phyloP scores from a whole-genome alignment of 2,888 invertebrate genomes.

The Cryptocephalus primarius region DNA sequence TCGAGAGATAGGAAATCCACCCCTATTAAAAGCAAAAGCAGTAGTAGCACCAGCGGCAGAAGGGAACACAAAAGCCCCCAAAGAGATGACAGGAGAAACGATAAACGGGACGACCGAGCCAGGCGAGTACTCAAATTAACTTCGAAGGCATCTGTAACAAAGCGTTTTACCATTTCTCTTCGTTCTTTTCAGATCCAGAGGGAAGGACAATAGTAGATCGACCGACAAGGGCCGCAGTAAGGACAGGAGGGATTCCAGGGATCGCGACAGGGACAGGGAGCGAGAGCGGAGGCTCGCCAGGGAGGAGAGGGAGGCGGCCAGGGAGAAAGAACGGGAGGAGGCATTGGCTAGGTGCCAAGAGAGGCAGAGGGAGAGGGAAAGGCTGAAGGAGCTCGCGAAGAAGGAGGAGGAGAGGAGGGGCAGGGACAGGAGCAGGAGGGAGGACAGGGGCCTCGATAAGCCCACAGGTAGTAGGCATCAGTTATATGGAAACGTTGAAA shows the following conservation, averaged over 20 bases:
- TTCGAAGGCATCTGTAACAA: no score
- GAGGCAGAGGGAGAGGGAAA: conserved; percentile 43
- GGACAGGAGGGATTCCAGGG: conserved; percentile 43
- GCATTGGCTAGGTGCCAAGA: conserved; percentile 54
- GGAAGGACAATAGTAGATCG: conserved; percentile 19
- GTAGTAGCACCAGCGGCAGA: conserved; percentile 19
- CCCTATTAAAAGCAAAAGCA: conserved; percentile 26
- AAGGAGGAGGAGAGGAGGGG: conserved; percentile 43
- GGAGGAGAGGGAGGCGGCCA: conserved; percentile 45
- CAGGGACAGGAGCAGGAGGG: conserved; percentile 40
- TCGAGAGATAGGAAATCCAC: conserved; percentile 32
- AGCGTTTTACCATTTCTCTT: no score
- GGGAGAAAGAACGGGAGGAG: conserved; percentile 54
- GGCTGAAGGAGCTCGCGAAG: conserved; percentile 37
- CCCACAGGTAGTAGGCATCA: conserved; percentile 32
- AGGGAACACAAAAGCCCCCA: conserved; percentile 32
- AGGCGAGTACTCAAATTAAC: conserved; percentile 22
- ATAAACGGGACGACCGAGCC: conserved; percentile 39
- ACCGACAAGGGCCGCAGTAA: conserved; percentile 18
- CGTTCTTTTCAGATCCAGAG: conserved; percentile 24
- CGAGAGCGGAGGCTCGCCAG: conserved; percentile 39
- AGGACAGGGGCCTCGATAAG: conserved; percentile 49
- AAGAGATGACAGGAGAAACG: conserved; percentile 37
- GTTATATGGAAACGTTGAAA: no score
- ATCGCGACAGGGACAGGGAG: conserved; percentile 47